Evolutionary conservation across 1,140 invertebrate genomes (phyloP), one percentile per base, ranked within the genome.

Genomic region (Metaphire vulgaris): DNA sequence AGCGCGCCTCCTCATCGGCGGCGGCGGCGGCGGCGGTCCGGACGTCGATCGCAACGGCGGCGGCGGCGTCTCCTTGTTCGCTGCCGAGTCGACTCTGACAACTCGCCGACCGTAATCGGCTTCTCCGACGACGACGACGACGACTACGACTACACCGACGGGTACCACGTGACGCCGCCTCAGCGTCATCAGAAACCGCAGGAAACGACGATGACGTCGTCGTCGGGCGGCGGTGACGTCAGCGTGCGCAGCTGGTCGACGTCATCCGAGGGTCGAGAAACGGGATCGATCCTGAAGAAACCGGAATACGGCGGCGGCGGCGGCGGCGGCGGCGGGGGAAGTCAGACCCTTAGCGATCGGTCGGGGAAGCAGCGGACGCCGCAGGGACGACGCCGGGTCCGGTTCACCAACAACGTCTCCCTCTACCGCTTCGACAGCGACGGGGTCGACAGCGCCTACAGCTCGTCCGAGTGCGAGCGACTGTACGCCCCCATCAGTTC

Each of bases 401-500:
- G 32, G 16, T 73, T 73, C 72, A 34, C 28, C 21, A 73, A 73
- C 41, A 34, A 64, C n/a, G 72, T 73, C 31, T 33, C 72, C 29
- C 26, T 73, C 16, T 73, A 41, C n/a, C 14, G 72, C 21, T 73
- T 73, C 30, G 72, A 73, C 72, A 73, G 72, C 72, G 72, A 73
- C 33, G 72, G 33, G 56, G 41, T 56, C 41, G 72, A 73, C 14
- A 73, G 72, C 33, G 69, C 30, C 28, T 31, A 31, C 21, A 71
- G 69, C 33, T 29, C 1, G 21, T 71, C 69, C 2, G 69, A 71
- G 69, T 32, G 69, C 33, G 28, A 56, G 41, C 6, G 41, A 56
- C 41, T 56, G 6, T 56, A 56, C 21, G 41, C 41, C 21, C 41
- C 41, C 41, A 6, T 21, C 6, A 56, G 6, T 21, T n/a, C n/a